Evolutionary conservation across 2,113 vertebrate species (phyloP), one percentile per base, ranked within the genome.

Genomic region (Indicator indicator): DNA sequence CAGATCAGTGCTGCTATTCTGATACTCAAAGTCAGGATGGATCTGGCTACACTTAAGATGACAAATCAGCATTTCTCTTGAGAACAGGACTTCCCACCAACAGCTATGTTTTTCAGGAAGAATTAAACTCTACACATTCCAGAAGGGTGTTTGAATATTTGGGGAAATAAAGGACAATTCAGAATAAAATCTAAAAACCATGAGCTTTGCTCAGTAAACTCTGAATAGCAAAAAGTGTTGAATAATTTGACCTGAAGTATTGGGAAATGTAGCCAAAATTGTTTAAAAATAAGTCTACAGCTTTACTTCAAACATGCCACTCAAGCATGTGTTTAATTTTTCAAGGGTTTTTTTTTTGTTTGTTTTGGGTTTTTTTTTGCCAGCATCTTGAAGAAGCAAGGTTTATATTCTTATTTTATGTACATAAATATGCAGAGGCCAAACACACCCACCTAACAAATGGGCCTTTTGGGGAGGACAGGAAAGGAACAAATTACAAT

Each of bases 281-380:
- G 3, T 95, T 94, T 80, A 74, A 93, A 93, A 91, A 14, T 50
- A 80, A 42, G 38, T 90, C 56, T 83, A 44, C 32, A 55, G 12
- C 64, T 95, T 89, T 91, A 76, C 60, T 83, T 93, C 60, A 90
- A 96, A 88, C 28, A n/a, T 71, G 56, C 13, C 32, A 83, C 23
- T 93, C 32, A 77, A 78, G 15, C 56, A 95, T 86, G 60, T 68
- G 32, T 48, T 71, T 88, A 96, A 7, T 80, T 95, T 91, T 91
- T 83, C 68, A 56, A 83, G 33, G 27, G 56, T 59, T 2, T 6
- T 24, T 23, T 52, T 6, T 24, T 8, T 36, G 36, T 36, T 36
- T 36, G 7, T 36, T 36, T 79, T 95, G n/a, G n/a, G n/a, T 91
- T 94, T 83, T 52, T 82, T 82, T 83, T 92, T 90, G 38, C 48